A percentile compares a stretch with the other conserved stretches of the same genome.
phyloP scores from a whole-genome alignment of 2,797 vertebrate genomes.

The Graptemys geographica region DNA sequence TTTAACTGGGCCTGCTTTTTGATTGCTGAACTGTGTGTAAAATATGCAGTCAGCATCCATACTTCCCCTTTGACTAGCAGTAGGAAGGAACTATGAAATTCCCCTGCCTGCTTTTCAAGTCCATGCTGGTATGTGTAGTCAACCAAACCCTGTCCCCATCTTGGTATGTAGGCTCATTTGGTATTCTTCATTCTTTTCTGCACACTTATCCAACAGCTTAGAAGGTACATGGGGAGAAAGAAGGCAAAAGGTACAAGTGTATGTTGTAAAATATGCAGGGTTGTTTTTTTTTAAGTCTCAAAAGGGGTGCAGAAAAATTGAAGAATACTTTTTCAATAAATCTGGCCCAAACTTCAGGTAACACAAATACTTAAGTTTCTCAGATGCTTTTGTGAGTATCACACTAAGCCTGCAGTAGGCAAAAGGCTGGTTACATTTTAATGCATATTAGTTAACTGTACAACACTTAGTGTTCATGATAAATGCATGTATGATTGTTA shows the following conservation, averaged over 20 bases:
- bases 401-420: conserved; percentile 70
- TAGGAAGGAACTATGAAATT: not conserved
- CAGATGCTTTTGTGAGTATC: conserved; percentile 54
- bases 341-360: conserved; percentile 55
- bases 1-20: not conserved
- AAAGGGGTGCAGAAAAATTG: conserved; percentile 33
- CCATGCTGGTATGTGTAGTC: not conserved
- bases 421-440: conserved; percentile 77
- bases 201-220: not conserved
- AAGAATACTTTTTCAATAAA: not conserved
- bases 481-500: conserved; percentile 69
- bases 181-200: not conserved
- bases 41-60: conserved; percentile 8
- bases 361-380: conserved; percentile 35
- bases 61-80: not conserved
- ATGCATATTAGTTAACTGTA: conserved; percentile 74
- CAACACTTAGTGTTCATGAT: conserved; percentile 79
- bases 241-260: not conserved
- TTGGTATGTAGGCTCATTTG: conserved; percentile 19
- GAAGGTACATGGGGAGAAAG: not conserved
- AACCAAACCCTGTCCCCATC: not conserved
- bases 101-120: not conserved
- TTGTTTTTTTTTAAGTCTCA: not conserved
- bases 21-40: conserved; percentile 19
- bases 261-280: not conserved